These are phyloP conservation scores for Tanaodytes sp. DNA, from an alignment of 2,888 invertebrate genomes.

Conservation along the genomic window DNA sequence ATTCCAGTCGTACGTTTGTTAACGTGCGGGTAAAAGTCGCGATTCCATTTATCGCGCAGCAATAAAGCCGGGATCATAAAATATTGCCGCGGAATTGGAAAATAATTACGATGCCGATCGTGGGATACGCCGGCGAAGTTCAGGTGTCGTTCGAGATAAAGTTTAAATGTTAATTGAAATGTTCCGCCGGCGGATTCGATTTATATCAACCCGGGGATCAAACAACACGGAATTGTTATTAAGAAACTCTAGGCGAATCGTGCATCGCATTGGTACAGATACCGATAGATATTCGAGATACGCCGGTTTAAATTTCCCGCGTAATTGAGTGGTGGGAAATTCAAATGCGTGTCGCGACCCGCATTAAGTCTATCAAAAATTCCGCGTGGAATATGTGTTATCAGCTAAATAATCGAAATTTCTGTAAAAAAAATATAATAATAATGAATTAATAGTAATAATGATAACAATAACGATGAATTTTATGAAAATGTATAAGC, in stretches of 20 bases:
- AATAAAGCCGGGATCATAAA: conserved; percentile 20
- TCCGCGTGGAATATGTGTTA: too few relatives aligned
- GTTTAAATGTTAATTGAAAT: conserved; percentile 48
- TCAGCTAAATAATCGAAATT: too few relatives aligned
- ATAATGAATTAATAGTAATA: too few relatives aligned
- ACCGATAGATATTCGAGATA: too few relatives aligned
- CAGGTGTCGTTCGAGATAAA: conserved; percentile 40
- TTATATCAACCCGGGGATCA: not conserved
- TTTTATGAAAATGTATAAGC: too few relatives aligned
- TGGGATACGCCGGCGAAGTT: conserved; percentile 40
- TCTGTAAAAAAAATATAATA: too few relatives aligned
- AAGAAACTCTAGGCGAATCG: conserved; percentile 12
- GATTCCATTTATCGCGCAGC: conserved; percentile 30
- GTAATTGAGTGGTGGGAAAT: too few relatives aligned
- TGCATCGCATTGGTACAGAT: not conserved
- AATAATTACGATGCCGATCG: conserved; percentile 43
- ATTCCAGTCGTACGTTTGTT: too few relatives aligned
- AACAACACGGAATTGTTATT: conserved; percentile 14
- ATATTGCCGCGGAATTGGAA: conserved; percentile 23
- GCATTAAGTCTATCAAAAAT: too few relatives aligned
- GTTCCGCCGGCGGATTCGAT: conserved; percentile 28
- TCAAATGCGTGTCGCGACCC: too few relatives aligned
- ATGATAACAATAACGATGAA: too few relatives aligned
- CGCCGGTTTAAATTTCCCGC: too few relatives aligned
- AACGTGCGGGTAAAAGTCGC: conserved; percentile 38